Evolutionary conservation across 2,113 vertebrate species (phyloP).

Genomic region (Laterallus jamaicensis): DNA sequence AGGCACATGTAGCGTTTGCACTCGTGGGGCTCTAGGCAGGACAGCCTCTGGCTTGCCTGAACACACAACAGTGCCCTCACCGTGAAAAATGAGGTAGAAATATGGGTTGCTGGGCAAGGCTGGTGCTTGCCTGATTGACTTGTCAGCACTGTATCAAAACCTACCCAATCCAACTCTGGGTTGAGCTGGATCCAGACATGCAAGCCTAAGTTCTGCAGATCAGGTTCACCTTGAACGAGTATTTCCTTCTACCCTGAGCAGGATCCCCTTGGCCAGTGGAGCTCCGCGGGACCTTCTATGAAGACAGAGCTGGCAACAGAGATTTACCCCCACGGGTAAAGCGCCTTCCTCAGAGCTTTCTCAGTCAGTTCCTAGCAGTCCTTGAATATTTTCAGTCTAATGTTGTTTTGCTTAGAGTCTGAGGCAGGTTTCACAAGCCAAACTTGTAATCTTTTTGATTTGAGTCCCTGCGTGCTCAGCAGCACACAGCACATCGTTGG

Average conservation of each 20-base stretch:
- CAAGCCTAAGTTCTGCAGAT: background rate
- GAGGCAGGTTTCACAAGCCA: background rate
- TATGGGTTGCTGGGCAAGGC: background rate
- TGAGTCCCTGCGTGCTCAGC: background rate
- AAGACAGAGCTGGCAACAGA: background rate
- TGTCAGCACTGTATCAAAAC: background rate
- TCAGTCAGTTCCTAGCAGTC: background rate
- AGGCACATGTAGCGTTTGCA: background rate
- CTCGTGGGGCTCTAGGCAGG: background rate
- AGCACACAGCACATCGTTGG: background rate
- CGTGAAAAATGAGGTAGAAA: background rate
- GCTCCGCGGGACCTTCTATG: background rate
- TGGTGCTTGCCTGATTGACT: background rate
- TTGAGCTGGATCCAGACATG: background rate
- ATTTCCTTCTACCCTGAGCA: background rate
- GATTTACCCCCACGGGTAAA: too few relatives aligned
- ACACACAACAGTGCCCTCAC: background rate
- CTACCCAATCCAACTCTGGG: accelerated
- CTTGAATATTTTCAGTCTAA: background rate
- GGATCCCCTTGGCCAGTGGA: background rate
- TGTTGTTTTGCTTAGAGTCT: background rate
- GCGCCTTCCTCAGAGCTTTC: background rate
- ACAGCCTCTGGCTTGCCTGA: background rate
- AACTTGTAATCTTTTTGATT: background rate
- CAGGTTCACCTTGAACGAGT: background rate